These are phyloP conservation scores for Eilema depressum DNA, from an alignment of 2,888 invertebrate genomes.

Conservation along the genomic window DNA sequence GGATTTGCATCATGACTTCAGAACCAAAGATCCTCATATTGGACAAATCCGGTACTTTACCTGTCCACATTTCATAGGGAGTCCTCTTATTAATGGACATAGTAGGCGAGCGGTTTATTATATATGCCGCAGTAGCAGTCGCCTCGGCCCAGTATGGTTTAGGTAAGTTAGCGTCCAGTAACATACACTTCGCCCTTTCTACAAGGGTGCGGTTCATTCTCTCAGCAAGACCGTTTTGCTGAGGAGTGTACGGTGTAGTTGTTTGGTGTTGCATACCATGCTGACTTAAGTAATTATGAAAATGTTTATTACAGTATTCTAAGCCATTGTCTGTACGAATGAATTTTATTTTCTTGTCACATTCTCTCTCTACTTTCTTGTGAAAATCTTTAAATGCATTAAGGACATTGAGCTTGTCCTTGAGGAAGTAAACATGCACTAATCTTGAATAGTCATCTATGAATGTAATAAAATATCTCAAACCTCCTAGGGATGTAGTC, in stretches of 20 bases:
- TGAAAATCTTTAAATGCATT: constrained; percentile 11
- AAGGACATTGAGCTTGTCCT: too few species aligned
- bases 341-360: constrained; percentile 29
- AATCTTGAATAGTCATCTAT: constrained; percentile 11
- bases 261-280: constrained; percentile 23
- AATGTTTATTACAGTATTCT: constrained; percentile 29
- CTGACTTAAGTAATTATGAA: constrained; percentile 13
- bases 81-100: too few species aligned
- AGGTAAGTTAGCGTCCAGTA: too few species aligned
- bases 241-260: constrained; percentile 29
- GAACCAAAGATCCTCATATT: too few species aligned
- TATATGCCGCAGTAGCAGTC: too few species aligned
- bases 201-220: constrained; percentile 11
- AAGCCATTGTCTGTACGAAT: constrained; percentile 30
- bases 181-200: too few species aligned
- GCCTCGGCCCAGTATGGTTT: too few species aligned
- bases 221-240: constrained; percentile 25
- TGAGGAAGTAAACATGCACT: constrained; percentile 11
- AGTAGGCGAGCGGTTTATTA: too few species aligned
- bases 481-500: constrained; percentile 26
- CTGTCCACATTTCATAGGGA: too few species aligned
- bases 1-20: too few species aligned
- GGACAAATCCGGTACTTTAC: too few species aligned
- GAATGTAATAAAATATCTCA: constrained; percentile 17
- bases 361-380: constrained; percentile 34